phyloP scores from a whole-genome alignment of 2,888 invertebrate genomes.

The Drosophila setosimentum region DNA sequence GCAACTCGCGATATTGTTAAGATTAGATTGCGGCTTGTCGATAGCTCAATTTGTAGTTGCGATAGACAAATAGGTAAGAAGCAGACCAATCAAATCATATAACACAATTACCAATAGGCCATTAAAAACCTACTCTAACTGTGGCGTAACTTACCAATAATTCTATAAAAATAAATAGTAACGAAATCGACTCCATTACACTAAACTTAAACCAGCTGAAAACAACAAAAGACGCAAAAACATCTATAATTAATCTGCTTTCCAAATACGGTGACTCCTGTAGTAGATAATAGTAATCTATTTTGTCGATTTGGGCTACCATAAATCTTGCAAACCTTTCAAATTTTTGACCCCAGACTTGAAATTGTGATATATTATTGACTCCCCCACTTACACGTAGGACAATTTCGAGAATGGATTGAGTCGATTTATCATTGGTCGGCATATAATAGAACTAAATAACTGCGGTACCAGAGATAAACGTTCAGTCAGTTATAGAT shows the following conservation, averaged over 20 bases:
- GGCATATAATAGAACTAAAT: not conserved
- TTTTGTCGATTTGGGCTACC: not conserved
- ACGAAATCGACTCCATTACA: not conserved
- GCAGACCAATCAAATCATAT: not conserved
- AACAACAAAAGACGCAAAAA: not conserved
- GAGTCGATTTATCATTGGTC: too few relatives aligned
- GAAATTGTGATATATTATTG: not conserved
- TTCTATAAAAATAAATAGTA: not conserved
- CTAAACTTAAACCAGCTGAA: not conserved
- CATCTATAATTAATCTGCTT: not conserved
- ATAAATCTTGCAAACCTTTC: not conserved
- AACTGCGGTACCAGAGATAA: not conserved
- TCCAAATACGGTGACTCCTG: not conserved
- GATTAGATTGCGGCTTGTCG: slow-evolving; percentile 54
- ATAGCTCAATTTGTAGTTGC: slow-evolving; percentile 26
- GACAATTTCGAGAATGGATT: not conserved
- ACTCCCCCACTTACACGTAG: not conserved
- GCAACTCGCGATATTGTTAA: slow-evolving; percentile 23
- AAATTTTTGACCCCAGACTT: not conserved
- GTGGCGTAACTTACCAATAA: not conserved
- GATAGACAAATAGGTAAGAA: not conserved
- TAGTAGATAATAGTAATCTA: not conserved
- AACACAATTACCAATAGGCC: not conserved
- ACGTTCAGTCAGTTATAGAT: not conserved
- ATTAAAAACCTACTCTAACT: not conserved